Conservation (phyloP, 2,888 invertebrate genomes). For the Heliconius ethilla region DNA sequence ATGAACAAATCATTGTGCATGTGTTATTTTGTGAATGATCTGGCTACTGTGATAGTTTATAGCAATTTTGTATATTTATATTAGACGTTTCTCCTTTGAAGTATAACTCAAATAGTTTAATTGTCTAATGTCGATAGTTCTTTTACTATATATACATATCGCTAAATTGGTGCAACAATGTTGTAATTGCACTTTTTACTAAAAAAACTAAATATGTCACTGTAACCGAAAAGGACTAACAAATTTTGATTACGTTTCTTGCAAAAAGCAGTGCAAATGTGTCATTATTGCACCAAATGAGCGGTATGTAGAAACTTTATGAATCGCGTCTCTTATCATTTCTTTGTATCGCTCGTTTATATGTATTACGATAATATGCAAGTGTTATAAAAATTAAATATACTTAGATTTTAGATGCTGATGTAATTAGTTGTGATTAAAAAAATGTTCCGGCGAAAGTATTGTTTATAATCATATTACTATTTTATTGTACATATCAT, state of each 20-base stretch:
- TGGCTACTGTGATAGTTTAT: constrained; percentile 42
- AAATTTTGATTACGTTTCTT: not conserved
- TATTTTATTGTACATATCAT: constrained; percentile 47
- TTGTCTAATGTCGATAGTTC: not conserved
- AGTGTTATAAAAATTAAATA: constrained; percentile 6
- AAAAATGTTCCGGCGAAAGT: constrained; percentile 19
- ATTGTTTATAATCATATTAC: constrained; percentile 35
- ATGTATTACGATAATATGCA: not conserved
- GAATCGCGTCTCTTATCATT: not conserved
- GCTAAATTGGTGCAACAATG: not conserved
- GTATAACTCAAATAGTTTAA: not conserved
- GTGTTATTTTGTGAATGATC: constrained; percentile 37
- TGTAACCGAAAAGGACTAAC: too few species aligned
- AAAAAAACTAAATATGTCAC: not conserved
- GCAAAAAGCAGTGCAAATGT: not conserved
- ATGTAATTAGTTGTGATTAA: constrained; percentile 35
- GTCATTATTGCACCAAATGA: not conserved
- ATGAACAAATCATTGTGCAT: constrained; percentile 1
- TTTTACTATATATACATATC: not conserved
- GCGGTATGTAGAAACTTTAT: not conserved
- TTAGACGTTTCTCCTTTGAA: constrained; percentile 11
- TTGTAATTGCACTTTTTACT: not conserved
- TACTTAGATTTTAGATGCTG: constrained; percentile 24
- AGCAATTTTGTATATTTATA: constrained; percentile 19
- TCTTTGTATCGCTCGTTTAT: not conserved